phyloP scores from a whole-genome alignment of 1,140 invertebrate genomes.

The Apis mellifera region Amel_HAv3.1 CM009937.2:1358501-1359000 shows the following conservation, averaged over 20 bases:
- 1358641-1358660: slow-evolving; percentile 23
- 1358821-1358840: slow-evolving; percentile 86
- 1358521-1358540: slow-evolving; percentile 87
- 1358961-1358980: slow-evolving; percentile 66
- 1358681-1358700: slow-evolving; percentile 39
- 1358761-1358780: background rate
- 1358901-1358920: slow-evolving; percentile 62
- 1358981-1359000: slow-evolving; percentile 83
- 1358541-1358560: slow-evolving; percentile 79
- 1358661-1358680: slow-evolving; percentile 56
- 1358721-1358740: slow-evolving; percentile 25
- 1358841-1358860: slow-evolving; percentile 90
- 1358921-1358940: slow-evolving; percentile 51
- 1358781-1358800: slow-evolving; percentile 82
- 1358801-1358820: slow-evolving; percentile 91
- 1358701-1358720: slow-evolving; percentile 40
- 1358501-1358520: slow-evolving; percentile 87
- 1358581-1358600: slow-evolving; percentile 87
- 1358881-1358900: slow-evolving; percentile 82
- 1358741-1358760: background rate
- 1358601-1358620: slow-evolving; percentile 52
- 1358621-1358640: slow-evolving; percentile 35
- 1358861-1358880: slow-evolving; percentile 89
- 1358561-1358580: slow-evolving; percentile 83
- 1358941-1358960: slow-evolving; percentile 74